Base-by-base conservation (phyloP, 2,797 vertebrate genomes). In the Phoebastria nigripes region DNA sequence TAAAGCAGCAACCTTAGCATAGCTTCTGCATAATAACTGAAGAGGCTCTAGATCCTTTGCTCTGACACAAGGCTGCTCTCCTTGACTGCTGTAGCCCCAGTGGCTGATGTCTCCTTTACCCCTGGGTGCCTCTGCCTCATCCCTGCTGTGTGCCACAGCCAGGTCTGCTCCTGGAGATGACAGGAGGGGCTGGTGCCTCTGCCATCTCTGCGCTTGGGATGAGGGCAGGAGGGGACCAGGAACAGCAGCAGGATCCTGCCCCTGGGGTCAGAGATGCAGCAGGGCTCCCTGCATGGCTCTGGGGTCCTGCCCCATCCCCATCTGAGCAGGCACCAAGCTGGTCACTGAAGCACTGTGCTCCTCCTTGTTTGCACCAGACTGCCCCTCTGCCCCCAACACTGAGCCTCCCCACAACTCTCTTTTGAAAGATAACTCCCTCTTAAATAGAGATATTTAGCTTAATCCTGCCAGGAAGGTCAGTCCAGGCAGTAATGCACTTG, bases 401-500 rank as follows among this genome's bases (percentile, higher is more conserved):
- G 9, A 66, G 39, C 47, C 15, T 31, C n/a, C 31, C 65, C 20
- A 72, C 56, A 59, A 82, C 70, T 88, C 55, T 56, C 58, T 90
- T 92, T 82, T 87, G 54, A 71, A 96, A 76, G 92, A 67, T 89
- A 89, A 94, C 89, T 96, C 91, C 65, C 89, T 85, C 63, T 95
- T 92, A 93, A 93, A 90, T 78, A 82, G 90, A 96, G 91, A 89
- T 65, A 93, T 96, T 96, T 95, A 96, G 94, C 90, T 82, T 94
- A 94, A 96, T 94, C 70, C 72, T 78, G 87, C 79, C 86, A 70
- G 96, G 95, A 84, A 94, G 87, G 94, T 94, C 88, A 83, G 89
- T 67, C 84, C 82, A 78, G 86, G 93, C 83, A 94, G 96, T 72
- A 89, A 92, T 55, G 73, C 39, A 54, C 67, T 94, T n/a, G 1